These are phyloP conservation scores for Acropora tenuis DNA, from an alignment of 64 coral and sea anemone species.

Conservation along the genomic window DNA sequence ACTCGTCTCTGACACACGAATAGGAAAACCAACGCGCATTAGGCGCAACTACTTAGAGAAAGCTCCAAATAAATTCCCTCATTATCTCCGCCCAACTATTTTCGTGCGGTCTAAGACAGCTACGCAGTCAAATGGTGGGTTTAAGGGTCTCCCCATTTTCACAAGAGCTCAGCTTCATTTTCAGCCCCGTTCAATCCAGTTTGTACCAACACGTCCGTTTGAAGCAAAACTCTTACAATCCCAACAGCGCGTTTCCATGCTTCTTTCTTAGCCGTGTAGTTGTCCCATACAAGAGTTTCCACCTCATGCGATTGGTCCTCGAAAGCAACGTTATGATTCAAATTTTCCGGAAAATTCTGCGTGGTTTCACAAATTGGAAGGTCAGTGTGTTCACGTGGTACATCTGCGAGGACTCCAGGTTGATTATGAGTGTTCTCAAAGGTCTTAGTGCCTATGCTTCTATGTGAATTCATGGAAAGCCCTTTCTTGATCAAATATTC, in stretches of 20 bases:
- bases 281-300: slow-evolving; percentile 28
- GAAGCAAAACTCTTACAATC: slow-evolving; percentile 39
- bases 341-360: background rate
- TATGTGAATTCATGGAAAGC: background rate
- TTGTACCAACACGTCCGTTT: slow-evolving; percentile 41
- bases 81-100: too few species aligned
- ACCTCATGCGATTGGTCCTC: background rate
- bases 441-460: background rate
- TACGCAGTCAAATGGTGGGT: too few species aligned
- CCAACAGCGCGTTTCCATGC: slow-evolving; percentile 61
- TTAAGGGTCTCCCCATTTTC: background rate
- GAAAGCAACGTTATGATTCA: background rate
- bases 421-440: background rate
- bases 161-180: slow-evolving; percentile 12
- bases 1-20: too few species aligned
- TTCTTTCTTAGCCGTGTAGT: slow-evolving; percentile 52
- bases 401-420: background rate
- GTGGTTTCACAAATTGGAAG: background rate
- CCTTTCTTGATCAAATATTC: background rate
- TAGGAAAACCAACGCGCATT: too few species aligned
- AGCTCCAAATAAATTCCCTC: too few species aligned
- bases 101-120: too few species aligned
- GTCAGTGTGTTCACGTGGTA: background rate
- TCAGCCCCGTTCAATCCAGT: background rate
- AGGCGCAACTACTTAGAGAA: too few species aligned